Evolutionary conservation across 2,888 invertebrate genomes (phyloP), one percentile per base, ranked within the genome.

Genomic region (Leptinotarsa rubiginosa): DNA sequence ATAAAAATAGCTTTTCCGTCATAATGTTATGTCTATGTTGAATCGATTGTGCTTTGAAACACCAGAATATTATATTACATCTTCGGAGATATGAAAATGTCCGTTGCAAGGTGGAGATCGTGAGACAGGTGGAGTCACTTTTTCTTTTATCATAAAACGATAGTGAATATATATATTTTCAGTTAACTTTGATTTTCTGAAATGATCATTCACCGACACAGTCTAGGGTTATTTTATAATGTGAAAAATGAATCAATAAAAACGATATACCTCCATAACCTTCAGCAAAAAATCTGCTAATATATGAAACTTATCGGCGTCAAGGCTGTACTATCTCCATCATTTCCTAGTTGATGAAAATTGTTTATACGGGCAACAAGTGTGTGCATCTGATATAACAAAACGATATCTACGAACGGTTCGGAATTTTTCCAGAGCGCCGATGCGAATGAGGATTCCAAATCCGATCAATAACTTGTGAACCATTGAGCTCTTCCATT

Each of bases 1-100:
- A 70, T 75, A 83, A 84, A 83, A 84, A 85, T 85, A 85, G 82
- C 80, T 79, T 73, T 84, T 83, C 81, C 83, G 83, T 84, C 84
- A 84, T 81, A 71, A 68, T 85, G 85, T 85, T 85, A 82, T 85
- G 85, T 84, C 85, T 85, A 81, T 80, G 79, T 75, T 75, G 78
- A 81, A 82, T 79, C 80, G 81, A 81, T 80, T 78, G 72, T 70
- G 50, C 59, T 62, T 62, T 47, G 56, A 73, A 75, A 74, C 65
- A 69, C 20, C 25, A 47, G 72, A 69, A 77, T 75, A 77, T 75
- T 74, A 68, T 66, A 62, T 72, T 75, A 75, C 47, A 65, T 65
- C 49, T 47, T 49, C 47, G 47, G 20, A 49, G 65, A 12, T 65
- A 41, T 62, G 62, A 12, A 41, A 25, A 41, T 15, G 4, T 7